Conservation (phyloP, 2,113 vertebrate species). For the Dissostichus mawsoni region DNA sequence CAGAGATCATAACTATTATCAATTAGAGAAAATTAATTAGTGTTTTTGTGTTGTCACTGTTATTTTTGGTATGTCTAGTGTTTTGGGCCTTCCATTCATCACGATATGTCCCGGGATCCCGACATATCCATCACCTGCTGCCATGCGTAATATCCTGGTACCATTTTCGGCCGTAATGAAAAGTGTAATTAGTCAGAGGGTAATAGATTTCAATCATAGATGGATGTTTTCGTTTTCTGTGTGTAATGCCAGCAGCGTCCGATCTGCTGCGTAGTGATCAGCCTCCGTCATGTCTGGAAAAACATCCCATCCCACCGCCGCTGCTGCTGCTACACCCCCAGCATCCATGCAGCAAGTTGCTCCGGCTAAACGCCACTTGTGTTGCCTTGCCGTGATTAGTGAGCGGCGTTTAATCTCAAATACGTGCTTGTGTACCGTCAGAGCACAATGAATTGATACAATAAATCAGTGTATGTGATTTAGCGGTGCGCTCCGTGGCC, state of each 20-base stretch:
- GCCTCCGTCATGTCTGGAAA: constrained; percentile 73
- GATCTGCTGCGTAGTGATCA: constrained; percentile 70
- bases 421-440: background rate
- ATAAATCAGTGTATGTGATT: constrained; percentile 1
- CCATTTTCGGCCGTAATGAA: background rate
- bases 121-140: constrained; percentile 38
- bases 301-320: constrained; percentile 65
- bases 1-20: background rate
- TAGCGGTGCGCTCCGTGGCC: constrained; percentile 50
- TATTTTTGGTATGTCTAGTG: background rate
- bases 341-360: constrained; percentile 62
- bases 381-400: background rate
- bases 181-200: no score
- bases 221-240: background rate
- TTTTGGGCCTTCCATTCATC: constrained; percentile 29
- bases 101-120: background rate
- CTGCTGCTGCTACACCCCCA: constrained; percentile 52
- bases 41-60: background rate
- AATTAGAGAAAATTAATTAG: background rate
- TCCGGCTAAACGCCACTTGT: constrained; percentile 15
- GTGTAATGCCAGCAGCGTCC: constrained; percentile 37
- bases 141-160: constrained; percentile 37
- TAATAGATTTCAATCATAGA: background rate
- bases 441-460: background rate
- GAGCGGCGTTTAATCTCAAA: no score